Evolutionary conservation across 1,140 invertebrate genomes (phyloP).

Genomic region (Drosophila albomicans): DNA sequence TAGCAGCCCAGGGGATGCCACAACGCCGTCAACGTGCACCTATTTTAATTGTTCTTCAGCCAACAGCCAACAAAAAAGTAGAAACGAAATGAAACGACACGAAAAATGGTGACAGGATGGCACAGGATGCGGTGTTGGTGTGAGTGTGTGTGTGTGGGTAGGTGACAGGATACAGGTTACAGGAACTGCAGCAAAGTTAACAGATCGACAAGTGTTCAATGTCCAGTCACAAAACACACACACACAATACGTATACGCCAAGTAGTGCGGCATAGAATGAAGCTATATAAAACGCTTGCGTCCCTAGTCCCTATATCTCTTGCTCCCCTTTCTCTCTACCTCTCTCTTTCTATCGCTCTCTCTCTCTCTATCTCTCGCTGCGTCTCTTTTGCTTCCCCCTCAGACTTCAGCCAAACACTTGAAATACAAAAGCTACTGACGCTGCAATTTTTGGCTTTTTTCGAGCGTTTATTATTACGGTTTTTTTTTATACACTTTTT

Average conservation of each 20-base stretch:
- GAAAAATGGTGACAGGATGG: constrained; percentile 53
- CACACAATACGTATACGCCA: constrained; percentile 5
- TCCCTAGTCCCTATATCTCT: background rate
- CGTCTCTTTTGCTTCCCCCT: constrained; percentile 6
- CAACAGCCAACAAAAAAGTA: constrained; percentile 21
- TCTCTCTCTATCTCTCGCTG: background rate
- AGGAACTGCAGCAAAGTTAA: constrained; percentile 20
- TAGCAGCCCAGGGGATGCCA: constrained; percentile 59
- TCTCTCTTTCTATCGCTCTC: background rate
- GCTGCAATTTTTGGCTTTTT: constrained; percentile 82
- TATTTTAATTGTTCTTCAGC: constrained; percentile 74
- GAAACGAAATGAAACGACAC: constrained; percentile 21
- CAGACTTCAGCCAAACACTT: constrained; percentile 60
- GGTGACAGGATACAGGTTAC: constrained; percentile 17
- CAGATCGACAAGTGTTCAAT: constrained; percentile 45
- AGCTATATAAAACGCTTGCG: background rate
- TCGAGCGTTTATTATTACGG: constrained; percentile 82
- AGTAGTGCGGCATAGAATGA: constrained; percentile 1
- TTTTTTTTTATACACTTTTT: constrained; percentile 55
- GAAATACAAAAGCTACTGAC: constrained; percentile 80
- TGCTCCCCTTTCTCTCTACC: background rate
- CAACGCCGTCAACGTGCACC: constrained; percentile 72
- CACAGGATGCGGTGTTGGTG: too few relatives aligned
- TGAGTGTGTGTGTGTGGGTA: background rate
- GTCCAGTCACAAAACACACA: constrained; percentile 28